These are phyloP conservation scores for Sorex maritimensis DNA, from an alignment of 2,797 vertebrate genomes.

Conservation along the genomic window DNA sequence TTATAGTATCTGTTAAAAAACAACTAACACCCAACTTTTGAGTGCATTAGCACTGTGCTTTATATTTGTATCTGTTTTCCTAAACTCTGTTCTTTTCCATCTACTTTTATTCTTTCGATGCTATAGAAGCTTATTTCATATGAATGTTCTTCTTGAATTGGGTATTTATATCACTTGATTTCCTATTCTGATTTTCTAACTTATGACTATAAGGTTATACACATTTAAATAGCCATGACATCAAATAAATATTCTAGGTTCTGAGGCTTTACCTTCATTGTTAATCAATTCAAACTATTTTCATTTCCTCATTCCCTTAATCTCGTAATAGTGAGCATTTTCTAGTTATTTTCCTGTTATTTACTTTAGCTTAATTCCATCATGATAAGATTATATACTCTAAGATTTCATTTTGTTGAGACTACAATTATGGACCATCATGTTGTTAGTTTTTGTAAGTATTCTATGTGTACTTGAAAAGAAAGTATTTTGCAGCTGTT, in stretches of 20 bases:
- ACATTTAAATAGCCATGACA: neutral
- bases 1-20: neutral
- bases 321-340: neutral
- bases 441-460: constrained; percentile 23
- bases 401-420: constrained; percentile 38
- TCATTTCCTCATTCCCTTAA: constrained; percentile 25
- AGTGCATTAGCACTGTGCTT: neutral
- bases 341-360: neutral
- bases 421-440: neutral
- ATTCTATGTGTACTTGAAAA: neutral
- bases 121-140: neutral
- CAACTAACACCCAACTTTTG: neutral
- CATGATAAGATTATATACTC: neutral
- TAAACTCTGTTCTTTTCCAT: neutral
- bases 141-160: neutral
- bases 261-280: constrained; percentile 9
- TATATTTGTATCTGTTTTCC: neutral
- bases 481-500: neutral
- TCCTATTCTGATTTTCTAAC: too few relatives aligned
- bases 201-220: too few relatives aligned
- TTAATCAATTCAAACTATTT: neutral
- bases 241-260: neutral
- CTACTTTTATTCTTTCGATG: neutral
- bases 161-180: too few relatives aligned
- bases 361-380: constrained; percentile 50